Conservation (phyloP, 2,113 vertebrate genomes). For the Chloebia gouldiae region DNA sequence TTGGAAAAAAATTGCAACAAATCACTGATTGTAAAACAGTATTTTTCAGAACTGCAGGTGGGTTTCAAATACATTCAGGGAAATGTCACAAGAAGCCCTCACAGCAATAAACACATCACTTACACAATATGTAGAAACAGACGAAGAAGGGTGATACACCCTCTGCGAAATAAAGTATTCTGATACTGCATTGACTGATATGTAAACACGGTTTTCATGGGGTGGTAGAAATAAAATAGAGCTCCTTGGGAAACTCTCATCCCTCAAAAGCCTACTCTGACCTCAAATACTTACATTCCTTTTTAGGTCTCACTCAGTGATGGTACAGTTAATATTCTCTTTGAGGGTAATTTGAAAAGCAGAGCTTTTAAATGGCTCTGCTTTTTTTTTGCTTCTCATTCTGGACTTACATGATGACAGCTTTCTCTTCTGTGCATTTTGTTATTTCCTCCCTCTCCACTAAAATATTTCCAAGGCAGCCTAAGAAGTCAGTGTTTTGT, state of each 20-base stretch:
- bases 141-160: neutral
- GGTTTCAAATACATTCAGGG: neutral
- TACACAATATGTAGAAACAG: accelerated
- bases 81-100: neutral
- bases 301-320: neutral
- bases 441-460: neutral
- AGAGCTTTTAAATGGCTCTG: neutral
- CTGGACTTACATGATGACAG: neutral
- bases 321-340: neutral
- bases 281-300: neutral
- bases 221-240: neutral
- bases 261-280: neutral
- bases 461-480: neutral
- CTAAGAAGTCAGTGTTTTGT: neutral
- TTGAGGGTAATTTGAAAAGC: neutral
- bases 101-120: neutral
- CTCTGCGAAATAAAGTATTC: neutral
- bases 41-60: neutral
- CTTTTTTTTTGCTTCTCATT: neutral
- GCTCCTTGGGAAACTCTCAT: neutral
- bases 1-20: neutral
- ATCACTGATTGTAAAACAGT: neutral
- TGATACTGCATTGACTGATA: neutral
- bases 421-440: neutral
- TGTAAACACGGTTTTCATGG: neutral